phyloP scores from a whole-genome alignment of 2,113 vertebrate genomes.

The Clarias gariepinus region DNA sequence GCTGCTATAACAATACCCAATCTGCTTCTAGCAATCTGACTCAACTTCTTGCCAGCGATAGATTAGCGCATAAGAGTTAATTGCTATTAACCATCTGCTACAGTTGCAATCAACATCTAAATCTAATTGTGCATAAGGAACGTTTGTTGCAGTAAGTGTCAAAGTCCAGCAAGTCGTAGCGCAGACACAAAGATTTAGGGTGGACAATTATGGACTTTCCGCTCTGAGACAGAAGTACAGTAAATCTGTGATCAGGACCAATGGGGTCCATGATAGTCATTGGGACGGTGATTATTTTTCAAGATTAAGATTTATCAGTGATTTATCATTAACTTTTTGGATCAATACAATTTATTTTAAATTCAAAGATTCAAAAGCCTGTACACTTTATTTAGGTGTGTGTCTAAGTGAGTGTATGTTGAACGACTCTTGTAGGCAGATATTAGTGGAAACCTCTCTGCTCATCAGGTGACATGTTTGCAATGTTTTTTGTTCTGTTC shows the following conservation, averaged over 20 bases:
- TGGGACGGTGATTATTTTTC: neutral
- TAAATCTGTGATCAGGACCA: conserved; percentile 20
- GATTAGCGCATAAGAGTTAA: conserved; percentile 44
- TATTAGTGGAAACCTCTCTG: neutral
- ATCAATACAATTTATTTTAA: neutral
- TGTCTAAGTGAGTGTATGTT: conserved; percentile 19
- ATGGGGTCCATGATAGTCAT: no score
- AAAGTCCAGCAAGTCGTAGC: conserved; percentile 24
- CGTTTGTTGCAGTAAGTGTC: conserved; percentile 38
- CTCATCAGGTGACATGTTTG: neutral
- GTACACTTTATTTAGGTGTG: neutral
- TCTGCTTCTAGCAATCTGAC: conserved; percentile 16
- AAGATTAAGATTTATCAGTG: neutral
- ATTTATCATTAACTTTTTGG: neutral
- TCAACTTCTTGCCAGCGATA: conserved; percentile 28
- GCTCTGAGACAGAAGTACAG: conserved; percentile 17
- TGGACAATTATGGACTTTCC: conserved; percentile 39
- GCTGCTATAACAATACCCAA: conserved; percentile 12
- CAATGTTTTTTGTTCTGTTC: neutral
- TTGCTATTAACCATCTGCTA: conserved; percentile 39
- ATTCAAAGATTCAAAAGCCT: neutral
- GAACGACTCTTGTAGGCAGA: neutral
- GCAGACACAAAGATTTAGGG: conserved; percentile 39
- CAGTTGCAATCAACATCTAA: conserved; percentile 54
- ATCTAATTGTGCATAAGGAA: conserved; percentile 50